Base-by-base conservation (phyloP, 2,888 invertebrate species). In the Serrognathus titanus region DNA sequence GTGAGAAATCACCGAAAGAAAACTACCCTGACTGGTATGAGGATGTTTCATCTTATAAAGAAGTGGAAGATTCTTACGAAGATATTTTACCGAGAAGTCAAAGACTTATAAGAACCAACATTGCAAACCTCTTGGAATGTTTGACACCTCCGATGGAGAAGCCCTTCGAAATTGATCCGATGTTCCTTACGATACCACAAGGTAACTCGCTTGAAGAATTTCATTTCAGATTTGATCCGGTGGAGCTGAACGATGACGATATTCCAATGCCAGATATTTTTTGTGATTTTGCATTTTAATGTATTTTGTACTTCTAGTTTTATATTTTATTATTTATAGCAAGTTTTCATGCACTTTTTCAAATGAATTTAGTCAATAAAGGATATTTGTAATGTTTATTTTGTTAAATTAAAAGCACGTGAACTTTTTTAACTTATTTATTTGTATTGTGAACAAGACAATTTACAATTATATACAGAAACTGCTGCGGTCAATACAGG, bases 31-130 rank as follows among this genome's bases (percentile, higher is more conserved):
- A 51, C 13, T 63, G 61, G 57, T 51, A 58, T 37, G 58, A 60
- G 40, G 67, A 69, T 51, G 53, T 58, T n/a, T 67, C 49, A 45
- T 64, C 64, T 13, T 64, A 54, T 48, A 65, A 62, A 46, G 62
- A 65, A 16, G 31, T 58, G 11, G 47, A 62, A 55, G 65, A 66
- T 61, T 51, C 53, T 50, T 65, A 45, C 20, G 52, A 48, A 48
- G 65, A 62, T 53, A 16, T 57, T 36, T 8, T 57, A 50, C 3
- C 45, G 41, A 39, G 40, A 12, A 7, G 37, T 53, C n/a, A 40
- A 43, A 10, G 49, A 54, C 5, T 51, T 10, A 8, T 45, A 40
- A 11, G 9, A 13, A 8, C 53, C 56, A 9, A 48, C 35, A 45
- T 24, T 39, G 11, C 48, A 2, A 51, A 56, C 40, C 53, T 55